These are phyloP conservation scores for Conus ventricosus DNA, from an alignment of 1,140 invertebrate species.

Conservation along the genomic window DNA sequence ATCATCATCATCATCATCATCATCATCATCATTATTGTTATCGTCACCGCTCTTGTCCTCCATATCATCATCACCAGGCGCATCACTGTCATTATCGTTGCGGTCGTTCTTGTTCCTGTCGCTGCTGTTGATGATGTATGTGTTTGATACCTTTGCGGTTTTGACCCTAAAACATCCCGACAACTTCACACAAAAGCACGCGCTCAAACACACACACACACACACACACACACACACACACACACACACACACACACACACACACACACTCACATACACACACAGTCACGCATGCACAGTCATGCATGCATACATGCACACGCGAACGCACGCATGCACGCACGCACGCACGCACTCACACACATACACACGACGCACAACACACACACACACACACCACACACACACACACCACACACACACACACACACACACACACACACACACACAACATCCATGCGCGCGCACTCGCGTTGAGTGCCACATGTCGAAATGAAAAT, in stretches of 20 bases:
- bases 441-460: background rate
- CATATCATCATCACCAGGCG: too few relatives aligned
- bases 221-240: conserved; percentile 2
- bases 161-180: background rate
- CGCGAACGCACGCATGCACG: background rate
- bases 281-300: background rate
- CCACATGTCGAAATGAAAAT: too few relatives aligned
- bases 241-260: background rate
- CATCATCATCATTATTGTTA: too few relatives aligned
- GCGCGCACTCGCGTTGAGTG: too few relatives aligned
- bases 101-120: too few relatives aligned
- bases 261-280: background rate
- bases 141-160: too few relatives aligned
- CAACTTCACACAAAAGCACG: background rate
- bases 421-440: conserved; percentile 10
- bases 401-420: background rate
- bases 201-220: background rate
- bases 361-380: too few relatives aligned
- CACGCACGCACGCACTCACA: too few relatives aligned
- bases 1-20: too few relatives aligned
- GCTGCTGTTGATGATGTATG: too few relatives aligned
- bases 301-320: background rate
- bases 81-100: too few relatives aligned
- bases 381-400: background rate
- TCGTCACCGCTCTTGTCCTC: too few relatives aligned